Conservation (phyloP, 2,797 vertebrate genomes). For the Decapterus maruadsi region DNA sequence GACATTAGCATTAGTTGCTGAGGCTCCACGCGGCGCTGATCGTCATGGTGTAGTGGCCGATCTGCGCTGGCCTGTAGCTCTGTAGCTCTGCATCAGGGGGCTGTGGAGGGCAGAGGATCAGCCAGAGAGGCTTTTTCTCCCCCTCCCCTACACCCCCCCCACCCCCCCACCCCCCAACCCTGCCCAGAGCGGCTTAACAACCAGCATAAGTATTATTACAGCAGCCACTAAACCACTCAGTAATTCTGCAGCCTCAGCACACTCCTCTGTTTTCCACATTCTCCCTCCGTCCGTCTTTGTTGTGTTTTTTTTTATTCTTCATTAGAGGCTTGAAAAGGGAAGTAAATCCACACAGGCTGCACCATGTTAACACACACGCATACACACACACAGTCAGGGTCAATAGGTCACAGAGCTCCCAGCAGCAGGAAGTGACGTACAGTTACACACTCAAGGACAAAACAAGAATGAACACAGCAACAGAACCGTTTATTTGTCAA, state of each 20-base stretch:
- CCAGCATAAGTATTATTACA: conserved; percentile 81
- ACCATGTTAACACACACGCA: no score
- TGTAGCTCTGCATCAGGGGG: conserved; percentile 59
- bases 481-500: background rate
- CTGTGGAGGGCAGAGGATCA: conserved; percentile 74
- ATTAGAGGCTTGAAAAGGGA: conserved; percentile 56
- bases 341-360: conserved; percentile 22
- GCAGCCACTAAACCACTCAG: conserved; percentile 77
- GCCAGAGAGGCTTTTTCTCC: conserved; percentile 65
- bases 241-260: conserved; percentile 76
- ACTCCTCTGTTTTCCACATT: conserved; percentile 56
- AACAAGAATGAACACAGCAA: background rate
- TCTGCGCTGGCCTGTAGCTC: conserved; percentile 19
- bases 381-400: background rate
- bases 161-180: background rate
- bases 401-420: conserved; percentile 35
- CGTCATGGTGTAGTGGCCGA: conserved; percentile 31
- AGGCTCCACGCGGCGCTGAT: conserved; percentile 42
- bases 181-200: conserved; percentile 77
- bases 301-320: conserved; percentile 29
- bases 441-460: background rate
- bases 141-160: background rate
- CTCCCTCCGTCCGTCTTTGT: conserved; percentile 41
- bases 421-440: background rate
- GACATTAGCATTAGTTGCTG: conserved; percentile 53